Evolutionary conservation across 2,797 vertebrate species (phyloP).

Genomic region (Hipposideros larvatus): DNA sequence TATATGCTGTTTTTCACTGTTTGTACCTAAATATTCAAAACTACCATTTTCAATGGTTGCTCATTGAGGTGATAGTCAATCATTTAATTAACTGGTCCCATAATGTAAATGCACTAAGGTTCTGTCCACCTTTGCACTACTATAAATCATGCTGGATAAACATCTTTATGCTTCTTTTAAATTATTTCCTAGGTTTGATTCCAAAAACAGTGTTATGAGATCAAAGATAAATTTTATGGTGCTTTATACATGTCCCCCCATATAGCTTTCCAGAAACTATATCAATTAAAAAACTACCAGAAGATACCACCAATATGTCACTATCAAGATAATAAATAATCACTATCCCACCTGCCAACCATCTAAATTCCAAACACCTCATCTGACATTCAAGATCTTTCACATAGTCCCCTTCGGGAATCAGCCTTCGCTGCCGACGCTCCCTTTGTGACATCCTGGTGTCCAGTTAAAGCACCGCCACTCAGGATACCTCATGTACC

Average conservation of each 20-base stretch:
- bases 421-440: neutral
- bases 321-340: neutral
- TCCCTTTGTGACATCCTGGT: too few relatives aligned
- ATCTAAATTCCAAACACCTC: neutral
- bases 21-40: neutral
- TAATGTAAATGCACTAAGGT: neutral
- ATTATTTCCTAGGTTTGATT: slow-evolving; percentile 7
- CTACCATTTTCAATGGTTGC: neutral
- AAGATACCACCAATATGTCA: neutral
- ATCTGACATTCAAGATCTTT: neutral
- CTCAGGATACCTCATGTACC: neutral
- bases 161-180: neutral
- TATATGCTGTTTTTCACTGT: neutral
- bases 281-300: neutral
- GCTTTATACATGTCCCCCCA: neutral
- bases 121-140: neutral
- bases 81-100: neutral
- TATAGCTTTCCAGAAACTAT: neutral
- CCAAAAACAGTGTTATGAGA: neutral
- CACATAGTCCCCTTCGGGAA: neutral
- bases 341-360: neutral
- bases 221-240: neutral
- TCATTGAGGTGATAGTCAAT: neutral
- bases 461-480: neutral
- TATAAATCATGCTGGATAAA: neutral